Conservation (phyloP, 2,797 vertebrate species). For the Gallinago nigripennis region DNA sequence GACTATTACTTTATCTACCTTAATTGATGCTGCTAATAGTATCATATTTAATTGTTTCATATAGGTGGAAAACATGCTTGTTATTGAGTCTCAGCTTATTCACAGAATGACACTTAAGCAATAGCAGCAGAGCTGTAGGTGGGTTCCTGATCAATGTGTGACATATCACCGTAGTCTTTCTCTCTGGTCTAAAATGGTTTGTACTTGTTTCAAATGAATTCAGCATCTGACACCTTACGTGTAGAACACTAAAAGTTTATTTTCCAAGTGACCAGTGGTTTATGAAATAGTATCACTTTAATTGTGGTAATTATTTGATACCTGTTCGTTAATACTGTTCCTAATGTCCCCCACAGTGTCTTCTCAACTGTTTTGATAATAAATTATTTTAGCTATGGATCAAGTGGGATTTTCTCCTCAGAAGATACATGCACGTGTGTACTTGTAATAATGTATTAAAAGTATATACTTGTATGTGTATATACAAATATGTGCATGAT, state of each 20-base stretch:
- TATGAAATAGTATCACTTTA: neutral
- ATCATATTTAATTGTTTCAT: constrained; percentile 78
- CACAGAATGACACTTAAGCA: constrained; percentile 42
- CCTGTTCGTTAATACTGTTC: neutral
- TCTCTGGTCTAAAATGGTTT: neutral
- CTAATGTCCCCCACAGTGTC: neutral
- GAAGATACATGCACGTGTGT: neutral
- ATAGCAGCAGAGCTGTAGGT: neutral
- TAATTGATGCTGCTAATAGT: constrained; percentile 80
- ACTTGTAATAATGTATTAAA: neutral
- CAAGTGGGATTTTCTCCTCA: neutral
- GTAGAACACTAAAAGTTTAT: neutral
- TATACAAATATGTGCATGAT: neutral
- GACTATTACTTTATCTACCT: constrained; percentile 80
- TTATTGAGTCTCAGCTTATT: constrained; percentile 73
- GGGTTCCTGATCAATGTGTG: neutral
- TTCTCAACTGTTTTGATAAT: neutral
- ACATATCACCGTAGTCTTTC: neutral
- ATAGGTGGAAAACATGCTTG: constrained; percentile 60
- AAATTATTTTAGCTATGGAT: neutral
- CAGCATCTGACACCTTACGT: neutral
- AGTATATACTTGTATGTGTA: neutral
- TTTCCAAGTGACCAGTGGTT: neutral
- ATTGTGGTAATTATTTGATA: neutral
- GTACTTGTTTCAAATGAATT: neutral